Base-by-base conservation (phyloP, 2,113 vertebrate species). In the Trematocara marginatum region DNA sequence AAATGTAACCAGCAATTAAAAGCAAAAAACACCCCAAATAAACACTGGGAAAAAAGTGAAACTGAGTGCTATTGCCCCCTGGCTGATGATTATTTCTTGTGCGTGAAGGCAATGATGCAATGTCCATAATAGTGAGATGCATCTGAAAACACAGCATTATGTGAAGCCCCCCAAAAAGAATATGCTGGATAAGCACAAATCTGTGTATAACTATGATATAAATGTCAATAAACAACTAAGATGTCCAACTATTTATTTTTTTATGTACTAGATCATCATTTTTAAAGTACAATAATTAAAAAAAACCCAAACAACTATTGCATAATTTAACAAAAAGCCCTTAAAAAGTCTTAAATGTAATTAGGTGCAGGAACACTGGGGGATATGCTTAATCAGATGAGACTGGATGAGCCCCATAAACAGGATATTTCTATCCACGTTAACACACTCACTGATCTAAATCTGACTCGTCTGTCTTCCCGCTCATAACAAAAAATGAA, bases 11-110 rank as follows among this genome's bases (percentile, higher is more conserved):
- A 71, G 4, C 38, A 26, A 71, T 23, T 71, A 26, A 71, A 71
- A 71, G n/a, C 38, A 45, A 0, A 15, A 0, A 0, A 15, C 0
- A 0, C 11, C 38, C 38, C 5, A 10, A 26, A 71, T 26, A 45
- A 1, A 10, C 20, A 26, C 0, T 26, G 20, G 34, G 38, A 26
- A 71, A 42, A 64, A 71, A 45, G 64, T 26, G 38, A 26, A 71
- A 71, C 5, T 0, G 11, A 15, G 38, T 69, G n/a, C 2, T 6
- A 23, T 69, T 42, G 64, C 26, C 38, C n/a, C 64, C 64, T 23
- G 64, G 12, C 66, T 71, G 66, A 16, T 71, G 0, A 29, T 26
- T 10, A 71, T 45, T 45, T 45, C 0, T 15, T 45, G 40, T 45
- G 20, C 7, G 0, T 71, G 20, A 76, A 49, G 6, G 69, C n/a